These are phyloP conservation scores for Trigoniulus corallinus DNA, from an alignment of 1,140 invertebrate genomes.

Conservation along the genomic window DNA sequence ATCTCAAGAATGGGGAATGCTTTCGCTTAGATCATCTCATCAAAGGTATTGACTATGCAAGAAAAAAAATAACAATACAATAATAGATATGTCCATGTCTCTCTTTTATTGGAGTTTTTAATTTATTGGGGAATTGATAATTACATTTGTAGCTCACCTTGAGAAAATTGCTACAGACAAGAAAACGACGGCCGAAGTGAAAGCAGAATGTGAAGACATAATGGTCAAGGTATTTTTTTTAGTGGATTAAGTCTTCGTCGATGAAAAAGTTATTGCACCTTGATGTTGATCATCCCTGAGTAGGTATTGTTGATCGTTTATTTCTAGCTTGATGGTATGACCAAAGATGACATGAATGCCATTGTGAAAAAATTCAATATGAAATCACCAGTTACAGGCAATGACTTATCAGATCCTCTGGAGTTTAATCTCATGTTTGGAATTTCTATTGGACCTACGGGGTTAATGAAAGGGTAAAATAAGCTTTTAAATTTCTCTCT, in stretches of 20 bases:
- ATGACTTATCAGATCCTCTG: slow-evolving; percentile 83
- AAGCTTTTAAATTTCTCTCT: not conserved
- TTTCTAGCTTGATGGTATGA: slow-evolving; percentile 59
- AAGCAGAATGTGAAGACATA: slow-evolving; percentile 61
- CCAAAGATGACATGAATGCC: slow-evolving; percentile 68
- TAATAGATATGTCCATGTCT: not conserved
- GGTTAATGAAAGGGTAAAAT: slow-evolving; percentile 63
- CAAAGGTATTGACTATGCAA: slow-evolving; percentile 36
- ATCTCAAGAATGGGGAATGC: slow-evolving; percentile 86
- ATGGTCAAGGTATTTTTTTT: slow-evolving; percentile 40
- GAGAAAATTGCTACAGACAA: slow-evolving; percentile 80
- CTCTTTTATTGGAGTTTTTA: not conserved
- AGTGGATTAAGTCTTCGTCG: too few relatives aligned
- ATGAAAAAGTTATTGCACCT: not conserved
- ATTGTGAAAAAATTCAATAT: slow-evolving; percentile 76
- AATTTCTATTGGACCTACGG: slow-evolving; percentile 91
- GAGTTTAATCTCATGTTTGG: slow-evolving; percentile 99
- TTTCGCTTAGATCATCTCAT: slow-evolving; percentile 97
- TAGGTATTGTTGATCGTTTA: not conserved
- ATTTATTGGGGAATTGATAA: slow-evolving; percentile 1
- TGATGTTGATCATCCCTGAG: not conserved
- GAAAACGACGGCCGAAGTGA: slow-evolving; percentile 48
- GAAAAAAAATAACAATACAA: not conserved
- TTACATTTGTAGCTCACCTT: slow-evolving; percentile 43
- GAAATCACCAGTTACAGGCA: slow-evolving; percentile 85